Percentiles rank a stretch among this genome's conserved stretches.
Conservation (phyloP, 2,888 invertebrate genomes). For the Torymus auratus region DNA sequence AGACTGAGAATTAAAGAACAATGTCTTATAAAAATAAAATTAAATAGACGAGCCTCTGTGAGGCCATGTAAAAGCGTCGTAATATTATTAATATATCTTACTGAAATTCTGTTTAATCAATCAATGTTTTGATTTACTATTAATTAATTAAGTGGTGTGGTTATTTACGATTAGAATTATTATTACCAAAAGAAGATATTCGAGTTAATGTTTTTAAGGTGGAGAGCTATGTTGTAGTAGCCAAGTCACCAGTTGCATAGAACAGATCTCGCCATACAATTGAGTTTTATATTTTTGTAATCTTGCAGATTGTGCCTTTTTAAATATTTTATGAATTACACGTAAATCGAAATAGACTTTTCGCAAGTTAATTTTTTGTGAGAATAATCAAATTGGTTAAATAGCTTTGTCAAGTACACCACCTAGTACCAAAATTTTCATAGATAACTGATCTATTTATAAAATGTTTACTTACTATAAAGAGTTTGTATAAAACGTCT, state of each 20-base stretch:
- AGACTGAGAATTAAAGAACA: slow-evolving; percentile 51
- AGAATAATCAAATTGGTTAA: slow-evolving; percentile 46
- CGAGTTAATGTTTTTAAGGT: slow-evolving; percentile 43
- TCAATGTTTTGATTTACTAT: slow-evolving; percentile 42
- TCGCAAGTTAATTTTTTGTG: slow-evolving; percentile 38
- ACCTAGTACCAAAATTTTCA: slow-evolving; percentile 36
- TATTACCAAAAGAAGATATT: slow-evolving; percentile 38
- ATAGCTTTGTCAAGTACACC: slow-evolving; percentile 34
- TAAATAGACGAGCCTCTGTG: slow-evolving; percentile 52
- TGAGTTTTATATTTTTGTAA: slow-evolving; percentile 60
- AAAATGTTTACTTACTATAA: slow-evolving; percentile 48
- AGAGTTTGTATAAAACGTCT: slow-evolving; percentile 46
- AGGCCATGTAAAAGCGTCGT: slow-evolving; percentile 39
- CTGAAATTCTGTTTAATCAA: slow-evolving; percentile 26
- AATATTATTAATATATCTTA: slow-evolving; percentile 21
- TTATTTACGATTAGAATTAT: slow-evolving; percentile 35
- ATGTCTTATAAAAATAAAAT: slow-evolving; percentile 43
- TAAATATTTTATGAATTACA: slow-evolving; percentile 55
- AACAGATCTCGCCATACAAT: slow-evolving; percentile 58
- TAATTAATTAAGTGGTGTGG: slow-evolving; percentile 40
- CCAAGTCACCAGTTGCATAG: slow-evolving; percentile 47
- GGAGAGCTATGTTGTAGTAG: slow-evolving; percentile 58
- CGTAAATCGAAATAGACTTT: slow-evolving; percentile 37
- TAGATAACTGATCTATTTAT: slow-evolving; percentile 43
- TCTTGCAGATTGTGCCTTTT: slow-evolving; percentile 60